Conservation (phyloP, 2,888 invertebrate species). For the Strigamia transsilvanica region DNA sequence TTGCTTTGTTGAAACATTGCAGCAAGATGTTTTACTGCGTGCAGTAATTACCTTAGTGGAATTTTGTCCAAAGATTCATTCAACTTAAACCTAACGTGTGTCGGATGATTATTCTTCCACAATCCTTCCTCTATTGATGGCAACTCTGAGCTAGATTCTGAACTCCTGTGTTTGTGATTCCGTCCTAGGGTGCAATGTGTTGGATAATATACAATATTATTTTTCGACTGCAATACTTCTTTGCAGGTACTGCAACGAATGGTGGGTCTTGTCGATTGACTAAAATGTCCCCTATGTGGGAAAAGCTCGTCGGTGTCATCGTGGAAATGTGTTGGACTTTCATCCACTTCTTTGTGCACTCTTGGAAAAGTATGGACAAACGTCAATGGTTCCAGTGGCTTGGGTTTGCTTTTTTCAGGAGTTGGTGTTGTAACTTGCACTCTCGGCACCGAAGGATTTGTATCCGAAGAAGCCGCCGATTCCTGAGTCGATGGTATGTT, state of each 20-base stretch:
- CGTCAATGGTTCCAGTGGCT: not conserved
- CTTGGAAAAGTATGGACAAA: constrained; percentile 5
- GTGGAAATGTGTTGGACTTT: not conserved
- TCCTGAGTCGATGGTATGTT: constrained; percentile 35
- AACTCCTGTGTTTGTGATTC: constrained; percentile 17
- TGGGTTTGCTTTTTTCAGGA: not conserved
- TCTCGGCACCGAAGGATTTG: not conserved
- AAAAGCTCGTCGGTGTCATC: constrained; percentile 27
- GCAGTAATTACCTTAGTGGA: constrained; percentile 13
- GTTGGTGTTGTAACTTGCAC: constrained; percentile 11
- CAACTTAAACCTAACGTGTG: constrained; percentile 17
- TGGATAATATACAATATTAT: constrained; percentile 17
- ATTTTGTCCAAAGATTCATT: constrained; percentile 34
- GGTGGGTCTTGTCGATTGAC: constrained; percentile 11
- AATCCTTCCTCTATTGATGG: constrained; percentile 17
- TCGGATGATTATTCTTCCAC: constrained; percentile 20
- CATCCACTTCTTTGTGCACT: not conserved
- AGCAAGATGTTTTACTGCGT: too few relatives aligned
- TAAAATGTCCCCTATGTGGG: not conserved
- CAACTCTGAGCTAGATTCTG: constrained; percentile 1
- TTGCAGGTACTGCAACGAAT: constrained; percentile 37
- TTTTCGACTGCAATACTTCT: constrained; percentile 26
- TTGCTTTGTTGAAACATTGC: too few relatives aligned
- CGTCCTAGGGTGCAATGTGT: constrained; percentile 18
- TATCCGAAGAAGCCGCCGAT: constrained; percentile 18